phyloP scores from a whole-genome alignment of 64 coral and sea anemone genomes.

The Hydrozoanthus tunicans region DNA sequence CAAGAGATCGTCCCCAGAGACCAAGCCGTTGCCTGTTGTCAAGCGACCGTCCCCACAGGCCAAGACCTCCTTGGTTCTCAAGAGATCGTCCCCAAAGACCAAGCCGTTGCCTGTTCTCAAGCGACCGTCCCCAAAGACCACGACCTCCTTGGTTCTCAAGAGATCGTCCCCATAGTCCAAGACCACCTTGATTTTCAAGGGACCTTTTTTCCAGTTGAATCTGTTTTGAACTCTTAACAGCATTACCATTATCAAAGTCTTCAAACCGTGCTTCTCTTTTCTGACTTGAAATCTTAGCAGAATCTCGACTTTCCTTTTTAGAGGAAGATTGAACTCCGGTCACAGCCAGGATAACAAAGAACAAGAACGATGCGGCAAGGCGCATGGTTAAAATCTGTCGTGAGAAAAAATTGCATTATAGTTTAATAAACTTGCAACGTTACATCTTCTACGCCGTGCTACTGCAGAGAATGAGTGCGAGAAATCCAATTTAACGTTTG shows the following conservation, averaged over 20 bases:
- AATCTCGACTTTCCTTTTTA: conserved; percentile 9
- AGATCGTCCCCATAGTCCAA: conserved; percentile 4
- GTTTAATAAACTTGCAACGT: not conserved
- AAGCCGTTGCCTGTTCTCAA: too few species aligned
- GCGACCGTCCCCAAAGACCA: not conserved
- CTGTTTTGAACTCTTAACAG: too few species aligned
- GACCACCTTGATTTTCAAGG: not conserved
- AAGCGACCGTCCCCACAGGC: not conserved
- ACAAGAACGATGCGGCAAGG: not conserved
- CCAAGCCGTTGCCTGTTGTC: not conserved
- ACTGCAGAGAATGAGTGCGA: too few species aligned
- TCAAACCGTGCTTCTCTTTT: not conserved
- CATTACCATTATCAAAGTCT: too few species aligned
- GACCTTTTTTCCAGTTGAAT: too few species aligned
- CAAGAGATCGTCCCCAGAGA: not conserved
- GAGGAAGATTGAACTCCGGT: not conserved
- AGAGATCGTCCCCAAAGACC: conserved; percentile 16
- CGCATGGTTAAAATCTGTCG: conserved; percentile 8
- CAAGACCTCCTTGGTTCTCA: not conserved
- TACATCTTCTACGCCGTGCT: too few species aligned
- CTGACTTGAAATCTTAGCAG: not conserved
- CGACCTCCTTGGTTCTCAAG: not conserved
- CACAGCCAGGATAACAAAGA: not conserved
- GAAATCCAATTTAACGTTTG: too few species aligned
- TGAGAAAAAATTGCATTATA: not conserved